Base-by-base conservation (phyloP, 1,140 invertebrate genomes). In the Bombyx mandarina region DNA sequence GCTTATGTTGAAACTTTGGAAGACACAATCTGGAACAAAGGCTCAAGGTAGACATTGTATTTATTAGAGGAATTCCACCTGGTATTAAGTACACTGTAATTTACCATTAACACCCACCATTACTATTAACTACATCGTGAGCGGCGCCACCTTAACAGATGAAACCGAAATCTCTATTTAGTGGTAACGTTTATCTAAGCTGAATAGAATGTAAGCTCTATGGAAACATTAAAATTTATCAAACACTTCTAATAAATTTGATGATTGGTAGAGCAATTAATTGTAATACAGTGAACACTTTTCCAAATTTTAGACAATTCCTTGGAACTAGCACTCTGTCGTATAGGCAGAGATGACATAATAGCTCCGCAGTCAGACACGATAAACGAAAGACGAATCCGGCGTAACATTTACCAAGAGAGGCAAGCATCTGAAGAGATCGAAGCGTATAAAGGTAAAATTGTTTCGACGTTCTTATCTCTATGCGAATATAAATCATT, bases 1-100 rank as follows among this genome's bases (percentile, higher is more conserved):
- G 64, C 93, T 96, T 3, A 98, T 98, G 96, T 91, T 99, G 46
- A 93, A 96, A 65, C 89, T 97, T 43, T 99, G 96, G 96, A 88
- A 89, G 61, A 91, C 92, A 50, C 89, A 90, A 60, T 88, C 92
- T 18, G 92, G 93, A 26, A 93, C 94, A 62, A 93, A 93, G 82
- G 93, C 93, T 42, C 93, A 93, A 69, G 93, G 93, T 92, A 83
- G 6, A n/a, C 43, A 46, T 48, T 47, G 7, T 43, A 53, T 35
- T 35, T 35, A 3, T 35, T 35, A 35, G 2, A 35, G 26, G 12
- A 18, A 18, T 18, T 5, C 26, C 26, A 35, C 26, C 26, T 35
- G 26, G 4, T 35, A 35, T 35, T 35, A 35, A 35, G 26, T 35
- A 35, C 2, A 35, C 26, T 35, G 4, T 5, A 35, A 35, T 2